phyloP scores from a whole-genome alignment of 2,888 invertebrate species.

The Orthosia cruda region DNA sequence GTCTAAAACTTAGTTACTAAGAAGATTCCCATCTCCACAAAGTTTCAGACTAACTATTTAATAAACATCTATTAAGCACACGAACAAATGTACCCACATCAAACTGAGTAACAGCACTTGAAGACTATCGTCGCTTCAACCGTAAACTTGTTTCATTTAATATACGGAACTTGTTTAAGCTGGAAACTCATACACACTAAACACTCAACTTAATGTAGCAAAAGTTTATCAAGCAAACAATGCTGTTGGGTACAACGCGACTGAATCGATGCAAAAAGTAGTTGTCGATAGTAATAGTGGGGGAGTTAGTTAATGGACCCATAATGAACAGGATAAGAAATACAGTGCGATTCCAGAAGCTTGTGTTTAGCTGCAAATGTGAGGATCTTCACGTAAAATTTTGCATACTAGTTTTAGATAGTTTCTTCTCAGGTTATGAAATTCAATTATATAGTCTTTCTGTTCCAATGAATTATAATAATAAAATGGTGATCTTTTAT shows the following conservation, averaged over 20 bases:
- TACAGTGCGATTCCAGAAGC: background rate
- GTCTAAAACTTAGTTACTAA: background rate
- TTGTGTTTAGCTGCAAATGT: background rate
- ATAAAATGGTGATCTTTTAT: too few species aligned
- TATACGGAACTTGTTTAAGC: conserved; percentile 59
- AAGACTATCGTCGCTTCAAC: conserved; percentile 38
- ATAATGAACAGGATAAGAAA: conserved; percentile 20
- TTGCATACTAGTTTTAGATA: background rate
- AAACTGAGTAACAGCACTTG: conserved; percentile 41
- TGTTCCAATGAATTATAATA: too few species aligned
- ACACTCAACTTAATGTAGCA: conserved; percentile 50
- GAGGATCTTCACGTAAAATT: background rate
- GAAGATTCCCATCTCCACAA: conserved; percentile 11
- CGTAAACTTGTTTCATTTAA: conserved; percentile 65
- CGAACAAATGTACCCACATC: conserved; percentile 48
- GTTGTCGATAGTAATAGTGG: conserved; percentile 14
- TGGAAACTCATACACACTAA: conserved; percentile 51
- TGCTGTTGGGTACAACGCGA: conserved; percentile 56
- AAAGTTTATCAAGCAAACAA: conserved; percentile 57
- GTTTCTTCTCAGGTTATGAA: too few species aligned
- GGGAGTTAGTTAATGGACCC: conserved; percentile 2
- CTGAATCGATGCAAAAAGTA: conserved; percentile 62
- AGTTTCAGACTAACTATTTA: conserved; percentile 35
- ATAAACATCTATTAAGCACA: conserved; percentile 52
- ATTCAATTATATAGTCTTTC: too few species aligned